phyloP scores from a whole-genome alignment of 2,888 invertebrate species.

The Myathropa florea region DNA sequence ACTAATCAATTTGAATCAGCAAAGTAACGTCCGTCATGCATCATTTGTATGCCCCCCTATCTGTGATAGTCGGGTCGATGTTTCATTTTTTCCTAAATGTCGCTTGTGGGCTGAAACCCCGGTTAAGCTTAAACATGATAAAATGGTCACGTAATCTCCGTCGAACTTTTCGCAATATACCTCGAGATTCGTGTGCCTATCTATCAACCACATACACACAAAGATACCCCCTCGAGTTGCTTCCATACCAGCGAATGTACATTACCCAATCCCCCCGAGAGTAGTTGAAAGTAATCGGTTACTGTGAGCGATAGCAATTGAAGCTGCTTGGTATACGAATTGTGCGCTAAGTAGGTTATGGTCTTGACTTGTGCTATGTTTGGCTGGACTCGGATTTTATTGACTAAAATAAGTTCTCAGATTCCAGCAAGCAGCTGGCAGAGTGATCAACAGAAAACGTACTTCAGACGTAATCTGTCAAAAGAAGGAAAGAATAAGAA shows the following conservation, averaged over 20 bases:
- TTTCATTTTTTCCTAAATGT: not conserved
- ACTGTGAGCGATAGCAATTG: slow-evolving; percentile 11
- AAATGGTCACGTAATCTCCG: slow-evolving; percentile 53
- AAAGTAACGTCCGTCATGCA: not conserved
- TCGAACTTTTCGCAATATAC: slow-evolving; percentile 42
- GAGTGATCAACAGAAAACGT: not conserved
- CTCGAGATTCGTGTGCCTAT: not conserved
- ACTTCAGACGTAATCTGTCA: not conserved
- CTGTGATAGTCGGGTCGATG: not conserved
- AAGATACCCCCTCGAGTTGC: not conserved
- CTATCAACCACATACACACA: not conserved
- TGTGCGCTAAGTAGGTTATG: slow-evolving; percentile 32
- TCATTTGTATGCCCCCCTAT: not conserved
- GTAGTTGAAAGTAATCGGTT: slow-evolving; percentile 26
- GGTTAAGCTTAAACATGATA: slow-evolving; percentile 22
- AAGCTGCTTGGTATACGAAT: slow-evolving; percentile 14
- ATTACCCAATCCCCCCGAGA: slow-evolving; percentile 13
- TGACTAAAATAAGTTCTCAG: not conserved
- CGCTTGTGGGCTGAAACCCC: slow-evolving; percentile 22
- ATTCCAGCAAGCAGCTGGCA: slow-evolving; percentile 7
- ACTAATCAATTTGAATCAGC: not conserved
- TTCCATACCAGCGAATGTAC: slow-evolving; percentile 3
- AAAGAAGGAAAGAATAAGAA: not conserved
- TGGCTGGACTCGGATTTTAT: slow-evolving; percentile 12
- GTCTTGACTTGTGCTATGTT: slow-evolving; percentile 31